Conservation (phyloP, 2,888 invertebrate genomes). For the Cheilosia grossa region DNA sequence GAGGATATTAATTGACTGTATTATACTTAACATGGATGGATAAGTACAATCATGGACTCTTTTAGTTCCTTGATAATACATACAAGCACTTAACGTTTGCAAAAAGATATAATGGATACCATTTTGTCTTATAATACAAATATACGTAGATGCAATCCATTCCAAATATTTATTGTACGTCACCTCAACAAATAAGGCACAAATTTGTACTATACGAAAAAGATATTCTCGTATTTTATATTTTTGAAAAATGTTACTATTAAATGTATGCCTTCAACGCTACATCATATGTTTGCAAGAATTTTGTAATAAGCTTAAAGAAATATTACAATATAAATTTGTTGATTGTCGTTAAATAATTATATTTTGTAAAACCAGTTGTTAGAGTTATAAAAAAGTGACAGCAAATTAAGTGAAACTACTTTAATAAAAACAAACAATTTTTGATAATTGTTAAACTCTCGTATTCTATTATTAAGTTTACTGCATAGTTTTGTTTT, state of each 20-base stretch:
- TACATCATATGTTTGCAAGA: neutral
- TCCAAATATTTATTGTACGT: constrained; percentile 45
- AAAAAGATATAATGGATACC: constrained; percentile 27
- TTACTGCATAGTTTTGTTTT: neutral
- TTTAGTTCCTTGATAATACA: constrained; percentile 18
- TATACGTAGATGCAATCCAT: constrained; percentile 29
- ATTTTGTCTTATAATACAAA: constrained; percentile 47
- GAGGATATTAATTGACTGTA: constrained; percentile 39
- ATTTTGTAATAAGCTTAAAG: constrained; percentile 2
- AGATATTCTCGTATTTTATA: constrained; percentile 59
- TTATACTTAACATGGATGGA: constrained; percentile 19
- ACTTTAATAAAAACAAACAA: neutral
- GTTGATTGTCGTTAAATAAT: constrained; percentile 41
- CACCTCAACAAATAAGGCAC: constrained; percentile 76
- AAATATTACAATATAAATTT: constrained; percentile 11
- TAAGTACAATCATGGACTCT: constrained; percentile 17
- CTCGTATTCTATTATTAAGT: neutral
- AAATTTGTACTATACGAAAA: constrained; percentile 77
- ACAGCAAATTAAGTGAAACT: constrained; percentile 16
- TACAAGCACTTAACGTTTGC: constrained; percentile 34
- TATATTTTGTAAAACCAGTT: neutral
- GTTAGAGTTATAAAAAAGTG: neutral
- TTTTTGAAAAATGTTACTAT: constrained; percentile 52
- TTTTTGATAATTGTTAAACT: neutral
- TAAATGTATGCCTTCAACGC: constrained; percentile 23